Evolutionary conservation across 2,113 vertebrate species (phyloP), one percentile per base, ranked within the genome.

Genomic region (Sceloporus tristichus): DNA sequence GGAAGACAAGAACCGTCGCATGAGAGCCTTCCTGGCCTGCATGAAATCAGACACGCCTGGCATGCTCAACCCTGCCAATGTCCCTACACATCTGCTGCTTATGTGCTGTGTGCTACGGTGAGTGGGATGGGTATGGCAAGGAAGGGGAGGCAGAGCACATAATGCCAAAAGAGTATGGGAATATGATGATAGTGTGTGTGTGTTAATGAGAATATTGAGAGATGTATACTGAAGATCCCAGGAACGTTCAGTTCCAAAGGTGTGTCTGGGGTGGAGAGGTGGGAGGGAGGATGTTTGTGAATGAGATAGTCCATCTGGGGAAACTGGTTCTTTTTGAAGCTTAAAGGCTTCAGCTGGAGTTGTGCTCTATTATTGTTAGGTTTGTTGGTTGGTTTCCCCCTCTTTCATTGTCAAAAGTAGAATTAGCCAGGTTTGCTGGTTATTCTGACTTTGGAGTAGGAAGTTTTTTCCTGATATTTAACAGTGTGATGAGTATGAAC

Each of bases 61-160:
- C 92, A 97, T 98, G 95, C 97, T 98, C 87, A 98, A 98, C 95
- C 97, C 98, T 71, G 97, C 98, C 91, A 97, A 97, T 82, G 97
- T 99, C 87, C 98, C 98, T 78, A 98, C 98, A 79, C 98, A 99
- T 93, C 97, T 98, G 95, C 97, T 99, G 96, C 98, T 99, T 92
- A 98, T 99, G 98, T 99, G 98, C 97, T 99, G 98, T 74, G 98
- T 98, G 89, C 98, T 99, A 95, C 97, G 98, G 98, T 97, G 92
- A 96, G 96, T 48, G 18, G 42, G 42, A 1, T 16, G 7, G 2
- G 48, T 1, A 6, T 27, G 13, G n/a, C 23, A 2, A 56, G 42
- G 21, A 34, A 66, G 27, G 23, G 21, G 2, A 54, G 34, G 34
- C 9, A 40, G 13, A 9, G 71, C 16, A 19, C 21, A 1, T 21